Base-by-base conservation (phyloP, 2,113 vertebrate species). In the Boleophthalmus pectinirostris region DNA sequence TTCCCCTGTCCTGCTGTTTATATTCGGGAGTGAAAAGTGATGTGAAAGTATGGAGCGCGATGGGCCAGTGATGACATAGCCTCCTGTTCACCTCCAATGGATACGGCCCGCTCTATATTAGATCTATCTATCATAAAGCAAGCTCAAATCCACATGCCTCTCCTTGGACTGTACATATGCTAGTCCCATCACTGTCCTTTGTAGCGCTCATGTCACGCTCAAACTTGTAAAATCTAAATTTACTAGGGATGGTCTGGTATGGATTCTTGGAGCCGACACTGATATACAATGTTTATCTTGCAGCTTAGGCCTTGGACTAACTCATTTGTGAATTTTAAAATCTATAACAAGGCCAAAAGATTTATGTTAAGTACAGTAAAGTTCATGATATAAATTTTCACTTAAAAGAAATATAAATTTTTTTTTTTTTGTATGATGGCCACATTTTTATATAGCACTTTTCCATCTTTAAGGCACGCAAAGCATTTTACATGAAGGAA, bases 111-210 rank as follows among this genome's bases (percentile, higher is more conserved):
- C 74, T 88, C 81, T 81, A 87, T 90, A 89, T 91, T 91, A 83
- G 79, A 83, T 87, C 83, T 74, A 86, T 93, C 77, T 85, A 89
- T 93, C 92, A 94, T 72, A 58, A 77, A 51, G 76, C 56, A 68
- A 58, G 58, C 90, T 79, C 58, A 0, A 56, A 66, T 61, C 79
- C 78, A 72, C 73, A 73, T 80, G 74, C 72, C 78, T 85, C 58
- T 69, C 77, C 29, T 69, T 8, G 9, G 16, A 68, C 54, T 53
- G 80, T 88, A 84, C 89, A 92, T 83, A 54, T 91, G 88, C 82
- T 92, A 89, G 86, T 79, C 75, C 88, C 90, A 86, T 87, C n/a
- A 79, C 73, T 90, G 78, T 86, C 78, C 89, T 84, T 85, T 79
- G 71, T 80, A 82, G 70, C 78, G 66, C 51, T 69, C 76, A 75